phyloP scores from a whole-genome alignment of 2,888 invertebrate genomes.

The Drosophila bunnanda region DNA sequence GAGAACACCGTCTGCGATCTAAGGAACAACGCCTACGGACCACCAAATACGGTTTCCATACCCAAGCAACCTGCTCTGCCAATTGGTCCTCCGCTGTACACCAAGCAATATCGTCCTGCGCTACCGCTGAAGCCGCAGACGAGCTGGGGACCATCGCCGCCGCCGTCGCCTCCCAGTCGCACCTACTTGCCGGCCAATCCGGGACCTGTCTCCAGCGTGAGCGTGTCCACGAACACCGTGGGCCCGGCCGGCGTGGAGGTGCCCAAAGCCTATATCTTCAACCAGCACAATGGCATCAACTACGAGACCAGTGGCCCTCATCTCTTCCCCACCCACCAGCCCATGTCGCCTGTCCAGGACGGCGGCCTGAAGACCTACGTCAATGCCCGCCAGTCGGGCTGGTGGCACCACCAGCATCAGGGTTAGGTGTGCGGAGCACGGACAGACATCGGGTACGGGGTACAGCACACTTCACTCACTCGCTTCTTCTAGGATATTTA shows the following conservation, averaged over 20 bases:
- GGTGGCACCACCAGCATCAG: slow-evolving; percentile 79
- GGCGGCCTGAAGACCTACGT: slow-evolving; percentile 79
- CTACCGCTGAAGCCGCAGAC: slow-evolving; percentile 62
- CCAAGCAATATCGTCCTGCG: slow-evolving; percentile 62
- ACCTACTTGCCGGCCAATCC: slow-evolving; percentile 49
- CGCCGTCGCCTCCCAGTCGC: slow-evolving; percentile 40
- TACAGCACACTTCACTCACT: slow-evolving; percentile 4
- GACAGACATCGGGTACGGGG: neutral
- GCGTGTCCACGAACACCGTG: slow-evolving; percentile 57
- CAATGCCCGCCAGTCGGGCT: slow-evolving; percentile 74
- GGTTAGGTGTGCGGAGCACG: slow-evolving; percentile 21
- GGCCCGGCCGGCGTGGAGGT: slow-evolving; percentile 56
- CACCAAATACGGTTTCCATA: slow-evolving; percentile 68
- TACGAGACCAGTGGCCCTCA: slow-evolving; percentile 83
- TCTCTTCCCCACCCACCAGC: slow-evolving; percentile 75
- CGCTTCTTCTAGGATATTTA: slow-evolving; percentile 27
- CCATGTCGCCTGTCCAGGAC: slow-evolving; percentile 41
- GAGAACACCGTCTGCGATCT: slow-evolving; percentile 90
- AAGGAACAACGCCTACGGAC: slow-evolving; percentile 77
- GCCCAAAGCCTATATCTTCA: slow-evolving; percentile 84
- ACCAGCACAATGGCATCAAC: slow-evolving; percentile 84
- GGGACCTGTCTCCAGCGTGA: slow-evolving; percentile 59
- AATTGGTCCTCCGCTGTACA: slow-evolving; percentile 54
- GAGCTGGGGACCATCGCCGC: slow-evolving; percentile 53
- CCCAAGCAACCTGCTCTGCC: slow-evolving; percentile 55